phyloP scores from a whole-genome alignment of 2,797 vertebrate genomes.

The Siniperca undulata region DNA sequence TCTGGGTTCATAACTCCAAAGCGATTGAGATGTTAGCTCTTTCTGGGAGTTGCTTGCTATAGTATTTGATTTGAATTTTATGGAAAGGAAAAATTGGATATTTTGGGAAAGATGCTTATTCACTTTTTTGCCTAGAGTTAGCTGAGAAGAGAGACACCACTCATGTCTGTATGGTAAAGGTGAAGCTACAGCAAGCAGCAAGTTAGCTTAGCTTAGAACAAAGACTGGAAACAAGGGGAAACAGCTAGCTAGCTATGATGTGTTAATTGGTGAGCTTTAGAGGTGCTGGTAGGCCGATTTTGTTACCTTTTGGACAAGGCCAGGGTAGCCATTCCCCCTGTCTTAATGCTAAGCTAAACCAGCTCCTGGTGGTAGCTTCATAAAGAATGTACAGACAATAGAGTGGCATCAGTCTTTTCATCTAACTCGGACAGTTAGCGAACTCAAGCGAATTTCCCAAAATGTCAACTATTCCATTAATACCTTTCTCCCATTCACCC shows the following conservation, averaged over 20 bases:
- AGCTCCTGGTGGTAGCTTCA: neutral
- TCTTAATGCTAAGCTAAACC: neutral
- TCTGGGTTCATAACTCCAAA: neutral
- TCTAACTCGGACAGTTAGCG: neutral
- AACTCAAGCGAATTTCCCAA: neutral
- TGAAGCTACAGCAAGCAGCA: neutral
- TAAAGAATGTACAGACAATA: neutral
- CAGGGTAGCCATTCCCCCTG: no score
- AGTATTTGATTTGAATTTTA: neutral
- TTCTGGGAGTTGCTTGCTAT: neutral
- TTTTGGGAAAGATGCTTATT: neutral
- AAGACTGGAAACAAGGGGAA: neutral
- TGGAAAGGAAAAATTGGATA: neutral
- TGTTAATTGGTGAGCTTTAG: neutral
- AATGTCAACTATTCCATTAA: neutral
- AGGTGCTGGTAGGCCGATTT: neutral
- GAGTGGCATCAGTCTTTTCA: neutral
- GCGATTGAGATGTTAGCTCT: neutral
- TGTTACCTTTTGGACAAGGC: neutral
- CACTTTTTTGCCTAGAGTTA: neutral
- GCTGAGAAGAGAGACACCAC: neutral
- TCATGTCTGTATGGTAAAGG: neutral
- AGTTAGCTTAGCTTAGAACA: slow-evolving; percentile 18
- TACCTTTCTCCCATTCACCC: neutral
- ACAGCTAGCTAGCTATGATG: neutral